Evolutionary conservation across 2,888 invertebrate genomes (phyloP).

Genomic region (Drosophila pegasa): DNA sequence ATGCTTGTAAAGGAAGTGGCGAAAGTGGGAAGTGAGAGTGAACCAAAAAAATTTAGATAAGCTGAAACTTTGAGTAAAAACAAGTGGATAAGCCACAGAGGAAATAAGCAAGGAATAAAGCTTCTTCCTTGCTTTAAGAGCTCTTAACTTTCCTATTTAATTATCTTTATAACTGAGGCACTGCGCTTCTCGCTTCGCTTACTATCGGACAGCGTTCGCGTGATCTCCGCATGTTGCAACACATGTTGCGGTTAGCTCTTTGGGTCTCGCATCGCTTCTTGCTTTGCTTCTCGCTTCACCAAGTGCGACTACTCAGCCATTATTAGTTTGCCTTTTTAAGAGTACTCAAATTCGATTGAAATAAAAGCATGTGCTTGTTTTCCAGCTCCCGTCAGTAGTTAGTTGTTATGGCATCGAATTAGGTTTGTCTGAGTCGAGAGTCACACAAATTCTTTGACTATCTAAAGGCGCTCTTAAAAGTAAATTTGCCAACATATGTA

Average conservation of each 20-base stretch:
- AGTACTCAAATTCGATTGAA: conserved; percentile 2
- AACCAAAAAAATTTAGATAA: too few relatives aligned
- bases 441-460: conserved; percentile 6
- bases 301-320: conserved; percentile 1
- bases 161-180: neutral
- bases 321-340: conserved; percentile 1
- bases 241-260: conserved; percentile 9
- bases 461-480: conserved; percentile 11
- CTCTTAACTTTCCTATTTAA: neutral
- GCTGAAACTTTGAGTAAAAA: too few relatives aligned
- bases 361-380: conserved; percentile 3
- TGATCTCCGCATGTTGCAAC: conserved; percentile 7
- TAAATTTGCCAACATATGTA: conserved; percentile 33
- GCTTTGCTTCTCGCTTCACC: conserved; percentile 18
- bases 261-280: conserved; percentile 12
- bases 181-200: conserved; percentile 15
- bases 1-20: neutral
- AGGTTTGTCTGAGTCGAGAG: neutral
- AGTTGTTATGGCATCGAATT: neutral
- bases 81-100: too few relatives aligned
- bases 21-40: neutral
- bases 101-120: too few relatives aligned
- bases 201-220: conserved; percentile 1
- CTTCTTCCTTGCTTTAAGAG: neutral
- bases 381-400: neutral